A percentile compares a stretch with the other conserved stretches of the same genome.
Evolutionary conservation across 2,113 vertebrate genomes (phyloP).

Genomic region (Erythrolamprus reginae): DNA sequence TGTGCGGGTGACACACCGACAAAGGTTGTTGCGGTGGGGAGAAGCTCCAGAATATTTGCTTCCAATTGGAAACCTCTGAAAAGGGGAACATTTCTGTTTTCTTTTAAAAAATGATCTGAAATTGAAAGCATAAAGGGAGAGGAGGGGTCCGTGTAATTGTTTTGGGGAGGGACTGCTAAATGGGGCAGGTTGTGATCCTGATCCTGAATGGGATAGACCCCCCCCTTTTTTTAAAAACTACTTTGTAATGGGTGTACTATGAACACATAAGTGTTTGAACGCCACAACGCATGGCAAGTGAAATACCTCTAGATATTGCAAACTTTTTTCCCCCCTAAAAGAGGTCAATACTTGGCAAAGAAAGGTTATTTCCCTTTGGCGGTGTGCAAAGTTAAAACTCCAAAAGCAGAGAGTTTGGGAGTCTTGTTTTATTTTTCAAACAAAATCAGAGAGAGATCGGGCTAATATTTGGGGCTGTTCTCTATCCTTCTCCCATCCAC

Average conservation of each 20-base stretch:
- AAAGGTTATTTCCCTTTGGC: neutral
- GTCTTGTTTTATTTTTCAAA: too few relatives aligned
- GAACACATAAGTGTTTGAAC: neutral
- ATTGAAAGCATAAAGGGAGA: neutral
- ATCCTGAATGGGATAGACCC: neutral
- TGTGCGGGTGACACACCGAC: neutral
- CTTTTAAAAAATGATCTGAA: neutral
- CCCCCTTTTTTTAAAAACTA: neutral
- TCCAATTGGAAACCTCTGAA: too few relatives aligned
- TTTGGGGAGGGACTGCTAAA: too few relatives aligned
- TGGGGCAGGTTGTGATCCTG: neutral
- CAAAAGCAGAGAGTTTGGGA: too few relatives aligned
- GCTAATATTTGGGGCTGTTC: neutral
- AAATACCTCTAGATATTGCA: neutral
- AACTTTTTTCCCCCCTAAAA: neutral
- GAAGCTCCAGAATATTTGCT: neutral
- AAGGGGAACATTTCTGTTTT: too few relatives aligned
- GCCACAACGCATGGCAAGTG: neutral
- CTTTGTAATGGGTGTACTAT: too few relatives aligned
- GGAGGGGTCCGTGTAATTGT: neutral
- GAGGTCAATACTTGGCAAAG: neutral
- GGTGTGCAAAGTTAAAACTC: neutral
- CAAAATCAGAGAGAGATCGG: neutral
- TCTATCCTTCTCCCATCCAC: rapidly evolving
- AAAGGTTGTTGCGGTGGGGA: too few relatives aligned